Percentiles rank a stretch among this genome's conserved stretches.
Evolutionary conservation across 2,113 vertebrate species (phyloP).

Genomic region (Motacilla alba): DNA sequence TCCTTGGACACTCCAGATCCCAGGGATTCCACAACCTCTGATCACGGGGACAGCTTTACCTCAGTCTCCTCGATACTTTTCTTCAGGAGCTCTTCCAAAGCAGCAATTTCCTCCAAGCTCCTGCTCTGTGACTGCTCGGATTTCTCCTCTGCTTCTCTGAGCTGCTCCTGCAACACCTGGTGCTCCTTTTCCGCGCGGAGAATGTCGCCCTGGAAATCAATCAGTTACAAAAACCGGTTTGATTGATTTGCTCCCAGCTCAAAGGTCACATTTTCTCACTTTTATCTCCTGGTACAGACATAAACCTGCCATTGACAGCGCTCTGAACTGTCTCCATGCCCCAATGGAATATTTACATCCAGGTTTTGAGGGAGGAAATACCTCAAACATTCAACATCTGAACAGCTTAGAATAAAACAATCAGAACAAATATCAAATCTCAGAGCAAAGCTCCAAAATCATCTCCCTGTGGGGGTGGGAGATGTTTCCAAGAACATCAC

Average conservation of each 20-base stretch:
- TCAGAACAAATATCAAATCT: background rate
- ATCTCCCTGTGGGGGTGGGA: background rate
- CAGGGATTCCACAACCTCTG: background rate
- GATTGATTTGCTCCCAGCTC: background rate
- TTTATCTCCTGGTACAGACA: background rate
- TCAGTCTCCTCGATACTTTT: constrained; percentile 67
- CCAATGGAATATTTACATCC: background rate
- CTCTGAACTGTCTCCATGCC: background rate
- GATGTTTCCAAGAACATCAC: background rate
- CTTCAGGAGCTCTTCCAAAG: constrained; percentile 71
- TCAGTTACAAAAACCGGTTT: background rate
- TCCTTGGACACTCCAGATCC: background rate
- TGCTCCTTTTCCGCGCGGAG: constrained; percentile 76
- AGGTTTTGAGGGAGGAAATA: background rate
- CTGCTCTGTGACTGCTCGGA: constrained; percentile 15
- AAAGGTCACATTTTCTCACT: background rate
- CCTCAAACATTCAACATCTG: background rate
- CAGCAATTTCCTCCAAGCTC: constrained; percentile 38
- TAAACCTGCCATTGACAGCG: background rate
- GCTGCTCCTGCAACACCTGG: constrained; percentile 61
- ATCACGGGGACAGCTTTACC: constrained; percentile 48
- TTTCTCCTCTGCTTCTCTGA: constrained; percentile 68
- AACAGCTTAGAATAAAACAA: background rate
- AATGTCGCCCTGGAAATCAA: constrained; percentile 79
- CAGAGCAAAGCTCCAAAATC: background rate